Evolutionary conservation across 2,113 vertebrate species (phyloP).

Genomic region (Hippoglossus stenolepis): DNA sequence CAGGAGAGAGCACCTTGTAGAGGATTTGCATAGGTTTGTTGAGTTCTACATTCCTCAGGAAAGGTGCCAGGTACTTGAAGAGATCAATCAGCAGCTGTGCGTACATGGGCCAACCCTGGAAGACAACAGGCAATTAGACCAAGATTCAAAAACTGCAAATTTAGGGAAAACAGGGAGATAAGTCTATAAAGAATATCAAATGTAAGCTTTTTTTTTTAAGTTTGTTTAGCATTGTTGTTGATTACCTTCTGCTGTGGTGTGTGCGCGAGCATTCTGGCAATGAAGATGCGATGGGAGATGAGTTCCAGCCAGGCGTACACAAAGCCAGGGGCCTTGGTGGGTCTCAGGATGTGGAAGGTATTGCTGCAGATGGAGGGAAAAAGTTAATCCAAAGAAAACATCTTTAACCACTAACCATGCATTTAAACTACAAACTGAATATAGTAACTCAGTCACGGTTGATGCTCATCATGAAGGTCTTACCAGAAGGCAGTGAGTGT

Average conservation of each 20-base stretch:
- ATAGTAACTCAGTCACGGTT: not conserved
- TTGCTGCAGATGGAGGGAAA: constrained; percentile 85
- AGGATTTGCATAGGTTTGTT: constrained; percentile 99
- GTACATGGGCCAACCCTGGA: constrained; percentile 99
- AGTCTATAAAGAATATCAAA: not conserved
- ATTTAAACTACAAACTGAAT: not conserved
- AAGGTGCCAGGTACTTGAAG: constrained; percentile 98
- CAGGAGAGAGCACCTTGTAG: constrained; percentile 89
- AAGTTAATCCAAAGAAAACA: not conserved
- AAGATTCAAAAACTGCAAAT: not conserved
- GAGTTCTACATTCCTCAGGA: constrained; percentile 98
- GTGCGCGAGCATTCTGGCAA: constrained; percentile 98
- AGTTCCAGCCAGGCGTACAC: constrained; percentile 99
- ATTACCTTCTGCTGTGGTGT: constrained; percentile 98
- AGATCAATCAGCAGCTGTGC: constrained; percentile 97
- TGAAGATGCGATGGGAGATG: constrained; percentile 99
- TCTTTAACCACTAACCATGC: too few species aligned
- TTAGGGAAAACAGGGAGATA: not conserved
- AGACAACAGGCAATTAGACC: not conserved
- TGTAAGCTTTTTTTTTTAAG: too few species aligned
- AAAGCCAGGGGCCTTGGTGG: constrained; percentile 98
- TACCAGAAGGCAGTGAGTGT: constrained; percentile 99
- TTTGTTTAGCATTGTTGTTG: not conserved
- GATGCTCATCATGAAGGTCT: not conserved
- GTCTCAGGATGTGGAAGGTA: constrained; percentile 99